These are phyloP conservation scores for Chymomyza procnemis DNA, from an alignment of 2,888 invertebrate genomes.

Conservation along the genomic window DNA sequence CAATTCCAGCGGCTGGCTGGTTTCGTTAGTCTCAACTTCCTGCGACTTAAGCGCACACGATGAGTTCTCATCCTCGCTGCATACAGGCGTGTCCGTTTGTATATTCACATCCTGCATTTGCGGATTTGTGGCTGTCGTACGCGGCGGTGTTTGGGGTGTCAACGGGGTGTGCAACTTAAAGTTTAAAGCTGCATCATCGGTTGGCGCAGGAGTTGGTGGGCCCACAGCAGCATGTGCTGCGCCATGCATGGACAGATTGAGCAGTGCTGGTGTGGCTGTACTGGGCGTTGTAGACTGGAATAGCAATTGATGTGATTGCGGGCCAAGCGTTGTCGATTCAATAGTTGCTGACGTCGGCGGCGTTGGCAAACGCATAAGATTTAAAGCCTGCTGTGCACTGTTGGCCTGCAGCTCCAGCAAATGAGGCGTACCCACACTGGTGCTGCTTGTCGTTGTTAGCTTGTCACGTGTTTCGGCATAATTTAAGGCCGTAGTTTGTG, in stretches of 20 bases:
- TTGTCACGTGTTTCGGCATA: constrained; percentile 51
- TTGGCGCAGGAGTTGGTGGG: constrained; percentile 30
- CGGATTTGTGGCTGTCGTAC: constrained; percentile 4
- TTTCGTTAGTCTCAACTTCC: constrained; percentile 29
- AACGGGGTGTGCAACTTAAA: constrained; percentile 57
- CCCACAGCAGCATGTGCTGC: constrained; percentile 25
- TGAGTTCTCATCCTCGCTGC: constrained; percentile 82
- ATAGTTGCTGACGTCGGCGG: constrained; percentile 74
- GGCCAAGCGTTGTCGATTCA: constrained; percentile 52
- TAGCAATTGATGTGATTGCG: constrained; percentile 57
- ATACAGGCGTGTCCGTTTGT: constrained; percentile 87
- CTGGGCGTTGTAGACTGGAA: constrained; percentile 50
- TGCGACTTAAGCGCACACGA: constrained; percentile 52
- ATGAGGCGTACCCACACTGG: constrained; percentile 36
- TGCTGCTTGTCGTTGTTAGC: constrained; percentile 31
- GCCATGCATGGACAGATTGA: constrained; percentile 60
- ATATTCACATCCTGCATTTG: constrained; percentile 90
- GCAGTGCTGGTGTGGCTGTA: constrained; percentile 42
- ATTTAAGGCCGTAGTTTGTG: constrained; percentile 24
- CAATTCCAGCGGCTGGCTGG: constrained; percentile 65
- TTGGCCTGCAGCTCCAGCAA: constrained; percentile 40
- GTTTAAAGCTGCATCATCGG: constrained; percentile 55
- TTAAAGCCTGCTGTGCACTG: constrained; percentile 64
- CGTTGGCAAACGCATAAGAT: constrained; percentile 73
- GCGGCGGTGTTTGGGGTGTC: constrained; percentile 68